A percentile compares a stretch with the other conserved stretches of the same genome.
Conservation (phyloP, 2,113 vertebrate genomes). For the Microcebus griseorufus region DNA sequence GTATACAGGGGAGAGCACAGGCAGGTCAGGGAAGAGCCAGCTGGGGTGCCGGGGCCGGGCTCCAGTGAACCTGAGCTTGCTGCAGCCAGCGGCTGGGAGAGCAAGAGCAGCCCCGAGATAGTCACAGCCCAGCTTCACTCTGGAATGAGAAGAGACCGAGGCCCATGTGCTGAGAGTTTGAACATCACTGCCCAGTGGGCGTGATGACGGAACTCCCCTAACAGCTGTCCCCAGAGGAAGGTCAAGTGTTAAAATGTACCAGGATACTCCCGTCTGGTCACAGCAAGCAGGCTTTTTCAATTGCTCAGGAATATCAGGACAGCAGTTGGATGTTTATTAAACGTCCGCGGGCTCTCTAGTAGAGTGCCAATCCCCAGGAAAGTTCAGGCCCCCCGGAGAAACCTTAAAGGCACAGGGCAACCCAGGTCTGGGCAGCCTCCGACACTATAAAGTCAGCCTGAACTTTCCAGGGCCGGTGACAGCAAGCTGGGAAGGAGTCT, state of each 20-base stretch:
- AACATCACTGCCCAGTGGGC: background rate
- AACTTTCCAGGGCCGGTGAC: background rate
- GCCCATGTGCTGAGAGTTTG: background rate
- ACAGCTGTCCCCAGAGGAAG: constrained; percentile 38
- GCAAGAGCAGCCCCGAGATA: background rate
- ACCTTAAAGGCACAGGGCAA: background rate
- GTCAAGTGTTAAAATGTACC: constrained; percentile 51
- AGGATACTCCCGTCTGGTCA: constrained; percentile 30
- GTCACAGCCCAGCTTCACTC: background rate
- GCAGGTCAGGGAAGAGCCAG: no score
- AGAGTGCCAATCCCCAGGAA: background rate
- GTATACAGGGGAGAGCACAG: background rate
- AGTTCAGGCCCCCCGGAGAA: background rate
- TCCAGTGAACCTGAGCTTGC: no score
- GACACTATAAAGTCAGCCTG: background rate
- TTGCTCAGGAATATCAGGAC: constrained; percentile 16
- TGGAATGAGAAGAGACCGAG: background rate
- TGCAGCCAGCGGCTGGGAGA: background rate
- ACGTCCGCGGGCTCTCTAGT: constrained; percentile 30
- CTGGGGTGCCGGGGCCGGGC: fast-evolving
- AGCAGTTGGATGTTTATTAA: constrained; percentile 55
- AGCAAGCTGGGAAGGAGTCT: background rate
- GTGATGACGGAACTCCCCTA: background rate
- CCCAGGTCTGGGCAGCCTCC: background rate
- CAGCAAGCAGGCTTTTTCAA: background rate